Evolutionary conservation across 2,113 vertebrate genomes (phyloP).

Genomic region (Rhinoptilus africanus): DNA sequence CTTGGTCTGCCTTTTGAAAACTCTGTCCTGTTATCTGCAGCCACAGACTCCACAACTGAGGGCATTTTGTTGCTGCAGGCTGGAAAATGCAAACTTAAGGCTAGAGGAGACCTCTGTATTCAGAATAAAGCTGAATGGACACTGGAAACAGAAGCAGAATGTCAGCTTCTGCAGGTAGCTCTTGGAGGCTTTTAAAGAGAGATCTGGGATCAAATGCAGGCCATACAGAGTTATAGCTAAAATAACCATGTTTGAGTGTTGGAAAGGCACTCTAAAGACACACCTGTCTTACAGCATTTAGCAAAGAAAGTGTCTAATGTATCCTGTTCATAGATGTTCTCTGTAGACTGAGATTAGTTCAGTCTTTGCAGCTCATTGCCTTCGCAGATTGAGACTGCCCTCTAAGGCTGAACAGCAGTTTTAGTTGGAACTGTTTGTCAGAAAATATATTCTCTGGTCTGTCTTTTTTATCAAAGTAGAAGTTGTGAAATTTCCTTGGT

Average conservation of each 20-base stretch:
- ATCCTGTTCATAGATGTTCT: not conserved
- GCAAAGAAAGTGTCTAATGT: not conserved
- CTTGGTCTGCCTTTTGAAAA: slow-evolving; percentile 71
- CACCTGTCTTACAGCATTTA: not conserved
- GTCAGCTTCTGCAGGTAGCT: slow-evolving; percentile 65
- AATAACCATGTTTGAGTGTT: not conserved
- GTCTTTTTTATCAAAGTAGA: not conserved
- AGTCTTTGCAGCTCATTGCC: not conserved
- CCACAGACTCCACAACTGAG: slow-evolving; percentile 9
- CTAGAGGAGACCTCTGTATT: slow-evolving; percentile 24
- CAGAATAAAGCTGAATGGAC: slow-evolving; percentile 62
- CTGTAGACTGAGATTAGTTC: not conserved
- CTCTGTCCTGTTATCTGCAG: slow-evolving; percentile 46
- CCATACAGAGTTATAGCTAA: not conserved
- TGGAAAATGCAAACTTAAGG: slow-evolving; percentile 73
- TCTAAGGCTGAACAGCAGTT: not conserved
- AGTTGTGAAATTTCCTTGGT: not conserved
- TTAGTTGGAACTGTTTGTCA: not conserved
- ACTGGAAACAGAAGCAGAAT: slow-evolving; percentile 70
- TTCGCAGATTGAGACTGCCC: not conserved
- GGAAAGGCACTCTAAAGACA: not conserved
- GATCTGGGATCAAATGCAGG: not conserved
- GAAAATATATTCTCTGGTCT: not conserved
- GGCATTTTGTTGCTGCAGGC: slow-evolving; percentile 67
- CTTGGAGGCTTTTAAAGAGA: not conserved